A percentile compares a stretch with the other conserved stretches of the same genome.
Evolutionary conservation across 2,888 invertebrate genomes (phyloP).

Genomic region (Rugalucina vietnamica): DNA sequence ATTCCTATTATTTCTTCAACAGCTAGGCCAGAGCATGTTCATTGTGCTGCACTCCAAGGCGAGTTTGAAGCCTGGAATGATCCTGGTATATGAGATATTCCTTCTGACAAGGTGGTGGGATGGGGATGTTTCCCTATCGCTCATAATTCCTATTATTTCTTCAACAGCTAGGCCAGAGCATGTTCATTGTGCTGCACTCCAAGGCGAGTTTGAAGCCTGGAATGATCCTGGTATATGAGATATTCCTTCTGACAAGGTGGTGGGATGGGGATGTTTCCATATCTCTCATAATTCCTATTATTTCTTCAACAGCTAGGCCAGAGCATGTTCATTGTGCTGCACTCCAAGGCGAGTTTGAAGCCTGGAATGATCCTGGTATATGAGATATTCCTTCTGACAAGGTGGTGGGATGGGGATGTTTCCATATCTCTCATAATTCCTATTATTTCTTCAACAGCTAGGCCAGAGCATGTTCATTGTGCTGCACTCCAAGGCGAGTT

Average conservation of each 20-base stretch:
- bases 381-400: constrained; percentile 81
- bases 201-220: constrained; percentile 79
- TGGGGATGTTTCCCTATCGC: constrained; percentile 82
- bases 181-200: constrained; percentile 82
- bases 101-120: constrained; percentile 80
- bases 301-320: constrained; percentile 76
- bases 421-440: no score
- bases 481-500: constrained; percentile 77
- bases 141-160: no score
- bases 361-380: constrained; percentile 82
- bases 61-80: constrained; percentile 80
- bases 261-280: constrained; percentile 82
- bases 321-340: constrained; percentile 82
- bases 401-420: constrained; percentile 81
- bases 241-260: constrained; percentile 81
- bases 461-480: constrained; percentile 82
- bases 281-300: no score
- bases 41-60: constrained; percentile 81
- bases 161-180: constrained; percentile 79
- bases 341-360: constrained; percentile 77
- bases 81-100: constrained; percentile 81
- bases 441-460: constrained; percentile 69
- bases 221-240: constrained; percentile 81
- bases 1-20: constrained; percentile 31
- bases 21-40: constrained; percentile 82